A percentile compares a stretch with the other conserved stretches of the same genome.
Conservation (phyloP, 2,888 invertebrate species). For the Drosophila tanythrix region DNA sequence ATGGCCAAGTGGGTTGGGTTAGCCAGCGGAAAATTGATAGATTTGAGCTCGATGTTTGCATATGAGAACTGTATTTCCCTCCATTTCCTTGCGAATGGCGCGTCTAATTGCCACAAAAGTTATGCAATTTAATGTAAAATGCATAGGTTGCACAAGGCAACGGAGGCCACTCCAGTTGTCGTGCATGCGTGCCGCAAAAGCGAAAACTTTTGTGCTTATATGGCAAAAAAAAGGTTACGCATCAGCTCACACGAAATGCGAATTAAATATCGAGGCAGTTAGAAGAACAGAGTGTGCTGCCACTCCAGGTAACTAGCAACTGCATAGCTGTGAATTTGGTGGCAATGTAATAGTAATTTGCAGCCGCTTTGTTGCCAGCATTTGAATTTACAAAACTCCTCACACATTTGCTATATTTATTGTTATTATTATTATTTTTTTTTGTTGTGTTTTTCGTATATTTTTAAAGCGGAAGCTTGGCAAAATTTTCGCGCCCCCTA, state of each 20-base stretch:
- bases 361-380: constrained; percentile 42
- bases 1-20: not conserved
- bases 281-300: constrained; percentile 3
- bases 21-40: constrained; percentile 69
- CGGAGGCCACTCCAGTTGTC: constrained; percentile 63
- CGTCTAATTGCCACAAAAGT: constrained; percentile 77
- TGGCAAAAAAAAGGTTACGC: constrained; percentile 73
- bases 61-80: constrained; percentile 45
- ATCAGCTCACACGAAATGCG: constrained; percentile 81
- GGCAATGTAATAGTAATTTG: constrained; percentile 45
- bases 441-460: constrained; percentile 9
- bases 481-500: constrained; percentile 17
- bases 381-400: constrained; percentile 46
- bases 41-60: constrained; percentile 65
- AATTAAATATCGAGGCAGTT: constrained; percentile 65
- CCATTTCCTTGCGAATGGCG: constrained; percentile 42
- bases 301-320: not conserved
- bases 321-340: constrained; percentile 41
- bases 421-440: not conserved
- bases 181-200: constrained; percentile 78
- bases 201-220: constrained; percentile 72
- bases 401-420: constrained; percentile 4
- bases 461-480: constrained; percentile 57
- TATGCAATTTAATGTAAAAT: constrained; percentile 80
- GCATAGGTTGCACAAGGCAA: constrained; percentile 41